Evolutionary conservation across 2,888 invertebrate species (phyloP).

Genomic region (Epinotia brunnichana): DNA sequence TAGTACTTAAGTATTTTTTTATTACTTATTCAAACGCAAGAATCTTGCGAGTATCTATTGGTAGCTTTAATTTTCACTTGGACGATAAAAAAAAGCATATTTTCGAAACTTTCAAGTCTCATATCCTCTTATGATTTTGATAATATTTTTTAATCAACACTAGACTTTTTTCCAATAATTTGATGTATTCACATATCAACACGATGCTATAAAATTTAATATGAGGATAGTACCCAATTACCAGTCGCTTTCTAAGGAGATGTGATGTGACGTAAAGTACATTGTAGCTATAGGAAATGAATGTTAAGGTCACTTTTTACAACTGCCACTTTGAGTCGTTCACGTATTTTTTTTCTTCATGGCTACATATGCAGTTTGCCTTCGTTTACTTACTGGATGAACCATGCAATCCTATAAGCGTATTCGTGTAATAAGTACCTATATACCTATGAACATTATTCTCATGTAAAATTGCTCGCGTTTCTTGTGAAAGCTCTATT

Average conservation of each 20-base stretch:
- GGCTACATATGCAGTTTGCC: slow-evolving; percentile 5
- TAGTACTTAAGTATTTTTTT: too few relatives aligned
- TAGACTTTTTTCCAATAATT: too few relatives aligned
- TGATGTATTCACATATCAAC: too few relatives aligned
- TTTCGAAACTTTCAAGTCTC: background rate
- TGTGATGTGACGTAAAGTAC: background rate
- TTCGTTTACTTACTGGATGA: slow-evolving; percentile 10
- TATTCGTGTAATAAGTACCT: slow-evolving; percentile 17
- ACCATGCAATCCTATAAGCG: background rate
- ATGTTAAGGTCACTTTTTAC: slow-evolving; percentile 27
- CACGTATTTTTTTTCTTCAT: background rate
- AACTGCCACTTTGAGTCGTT: background rate
- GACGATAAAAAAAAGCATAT: too few relatives aligned
- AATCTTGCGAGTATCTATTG: too few relatives aligned
- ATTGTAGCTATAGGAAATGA: slow-evolving; percentile 6
- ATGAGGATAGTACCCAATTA: background rate
- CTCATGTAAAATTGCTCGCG: slow-evolving; percentile 9
- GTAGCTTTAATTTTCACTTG: too few relatives aligned
- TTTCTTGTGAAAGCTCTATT: slow-evolving; percentile 38
- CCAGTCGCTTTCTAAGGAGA: background rate
- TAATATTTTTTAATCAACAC: background rate
- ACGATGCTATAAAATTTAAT: background rate
- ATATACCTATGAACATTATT: slow-evolving; percentile 14
- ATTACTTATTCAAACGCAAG: too few relatives aligned
- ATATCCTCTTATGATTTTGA: background rate